Evolutionary conservation across 2,113 vertebrate genomes (phyloP), one percentile per base, ranked within the genome.

Genomic region (Dicentrarchus labrax): DNA sequence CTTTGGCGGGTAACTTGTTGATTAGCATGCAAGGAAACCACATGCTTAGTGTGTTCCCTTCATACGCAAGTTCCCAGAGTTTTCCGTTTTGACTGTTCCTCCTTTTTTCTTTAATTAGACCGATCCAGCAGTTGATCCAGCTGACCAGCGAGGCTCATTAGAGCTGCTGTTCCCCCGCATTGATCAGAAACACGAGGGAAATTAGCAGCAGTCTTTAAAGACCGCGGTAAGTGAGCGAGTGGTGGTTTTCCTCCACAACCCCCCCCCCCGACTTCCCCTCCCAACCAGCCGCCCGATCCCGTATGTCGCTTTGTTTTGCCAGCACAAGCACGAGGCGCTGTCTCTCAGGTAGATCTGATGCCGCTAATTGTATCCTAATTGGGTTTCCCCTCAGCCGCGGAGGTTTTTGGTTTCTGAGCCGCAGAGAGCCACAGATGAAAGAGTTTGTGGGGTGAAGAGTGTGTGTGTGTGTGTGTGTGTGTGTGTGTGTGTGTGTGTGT

Each of bases 331-430:
- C 5, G 2, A 70, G 73, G n/a, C 39, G 10, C 39, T 6, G 4
- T 78, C 87, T 89, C 86, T 54, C 84, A 91, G 92, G 92, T 92
- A 88, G 72, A 80, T 82, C 80, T 78, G 79, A 87, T 47, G 61
- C 5, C 5, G 10, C 82, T 90, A 87, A 91, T 93, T 88, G 87
- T 43, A 11, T 69, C 15, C 74, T 91, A 90, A 88, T 91, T 91
- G 88, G 78, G 67, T 83, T 84, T 83, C 48, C 54, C 50, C 62
- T 38, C 72, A 15, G 83, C 77, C 0, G 11, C 56, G 60, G 48
- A 76, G 85, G 54, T 72, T 39, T 86, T 51, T 67, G 74, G 39
- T 79, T 87, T 81, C 41, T 64, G 53, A 89, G 77, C 73, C 0
- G 57, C 73, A 66, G 36, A 79, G 22, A 79, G 80, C 38, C 53